Conservation (phyloP, 2,888 invertebrate genomes). For the Chouioia cunea region DNA sequence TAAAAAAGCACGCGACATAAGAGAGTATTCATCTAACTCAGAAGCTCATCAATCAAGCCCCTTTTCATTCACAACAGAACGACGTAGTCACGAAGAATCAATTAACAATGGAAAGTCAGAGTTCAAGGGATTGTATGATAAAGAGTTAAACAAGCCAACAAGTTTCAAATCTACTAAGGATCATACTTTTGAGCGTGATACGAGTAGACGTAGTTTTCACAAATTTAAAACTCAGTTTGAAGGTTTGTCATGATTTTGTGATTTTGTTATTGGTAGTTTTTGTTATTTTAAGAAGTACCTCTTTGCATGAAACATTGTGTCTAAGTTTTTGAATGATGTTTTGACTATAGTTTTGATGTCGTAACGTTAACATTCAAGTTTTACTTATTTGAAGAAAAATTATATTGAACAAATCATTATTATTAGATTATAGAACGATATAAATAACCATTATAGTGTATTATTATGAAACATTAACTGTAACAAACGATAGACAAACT, state of each 20-base stretch:
- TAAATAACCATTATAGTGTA: too few relatives aligned
- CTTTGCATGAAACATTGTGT: neutral
- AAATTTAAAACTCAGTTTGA: slow-evolving; percentile 42
- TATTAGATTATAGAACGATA: too few relatives aligned
- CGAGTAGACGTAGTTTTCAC: slow-evolving; percentile 39
- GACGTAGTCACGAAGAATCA: neutral
- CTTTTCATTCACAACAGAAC: neutral
- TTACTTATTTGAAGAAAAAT: too few relatives aligned
- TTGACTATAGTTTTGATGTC: neutral
- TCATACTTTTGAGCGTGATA: slow-evolving; percentile 34
- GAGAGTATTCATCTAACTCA: slow-evolving; percentile 11
- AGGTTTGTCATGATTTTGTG: slow-evolving; percentile 53
- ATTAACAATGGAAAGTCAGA: slow-evolving; percentile 10
- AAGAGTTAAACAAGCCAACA: neutral
- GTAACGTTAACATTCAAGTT: neutral
- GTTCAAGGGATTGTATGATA: slow-evolving; percentile 1
- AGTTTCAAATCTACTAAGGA: slow-evolving; percentile 34
- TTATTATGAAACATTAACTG: too few relatives aligned
- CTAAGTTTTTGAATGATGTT: slow-evolving; percentile 4
- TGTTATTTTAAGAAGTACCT: neutral
- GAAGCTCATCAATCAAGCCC: slow-evolving; percentile 13
- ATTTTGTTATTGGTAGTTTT: slow-evolving; percentile 22
- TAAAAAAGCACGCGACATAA: slow-evolving; percentile 7
- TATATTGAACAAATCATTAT: too few relatives aligned
- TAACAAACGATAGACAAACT: too few relatives aligned